Conservation (phyloP, 2,113 vertebrate genomes). For the Rhineura floridana region DNA sequence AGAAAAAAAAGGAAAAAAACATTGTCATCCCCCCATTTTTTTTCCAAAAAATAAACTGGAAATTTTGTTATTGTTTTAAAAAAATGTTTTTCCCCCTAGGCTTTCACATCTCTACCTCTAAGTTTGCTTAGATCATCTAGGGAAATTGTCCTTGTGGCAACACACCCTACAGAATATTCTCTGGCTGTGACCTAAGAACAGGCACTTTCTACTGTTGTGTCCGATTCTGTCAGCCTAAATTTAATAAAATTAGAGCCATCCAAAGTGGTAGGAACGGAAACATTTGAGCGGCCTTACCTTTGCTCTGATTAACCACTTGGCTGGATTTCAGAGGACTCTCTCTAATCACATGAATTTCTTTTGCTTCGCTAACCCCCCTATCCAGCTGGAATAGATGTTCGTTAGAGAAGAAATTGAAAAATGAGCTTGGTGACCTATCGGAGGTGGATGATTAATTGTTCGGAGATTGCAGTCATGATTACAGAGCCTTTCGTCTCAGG, state of each 20-base stretch:
- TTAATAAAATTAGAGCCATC: neutral
- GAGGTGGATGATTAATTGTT: conserved; percentile 56
- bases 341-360: neutral
- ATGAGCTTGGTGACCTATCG: neutral
- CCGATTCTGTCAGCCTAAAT: neutral
- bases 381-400: neutral
- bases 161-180: too few species aligned
- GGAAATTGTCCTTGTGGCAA: too few species aligned
- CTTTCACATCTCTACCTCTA: too few species aligned
- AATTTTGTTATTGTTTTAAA: too few species aligned
- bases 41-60: too few species aligned
- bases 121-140: too few species aligned
- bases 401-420: conserved; percentile 22
- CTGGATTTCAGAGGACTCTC: neutral
- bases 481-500: conserved; percentile 33
- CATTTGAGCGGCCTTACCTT: neutral
- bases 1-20: too few species aligned
- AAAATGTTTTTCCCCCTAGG: too few species aligned
- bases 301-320: neutral
- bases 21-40: too few species aligned
- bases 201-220: too few species aligned
- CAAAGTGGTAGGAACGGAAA: neutral
- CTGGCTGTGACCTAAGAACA: too few species aligned
- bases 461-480: conserved; percentile 35
- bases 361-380: neutral